Conservation (phyloP, 1,140 invertebrate species). For the Sminthurinus signatus region DNA sequence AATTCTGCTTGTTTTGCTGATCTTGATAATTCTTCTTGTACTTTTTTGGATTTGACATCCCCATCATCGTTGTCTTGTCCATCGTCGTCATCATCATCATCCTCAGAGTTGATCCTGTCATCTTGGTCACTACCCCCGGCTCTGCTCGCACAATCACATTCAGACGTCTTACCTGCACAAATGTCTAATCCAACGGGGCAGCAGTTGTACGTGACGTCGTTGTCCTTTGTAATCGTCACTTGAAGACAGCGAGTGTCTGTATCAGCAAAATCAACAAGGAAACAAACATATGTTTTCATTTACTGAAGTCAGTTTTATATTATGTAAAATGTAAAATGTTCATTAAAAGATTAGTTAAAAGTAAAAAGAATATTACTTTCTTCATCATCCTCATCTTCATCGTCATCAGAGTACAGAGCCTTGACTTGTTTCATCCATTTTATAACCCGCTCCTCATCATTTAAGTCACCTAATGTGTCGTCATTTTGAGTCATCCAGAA, state of each 20-base stretch:
- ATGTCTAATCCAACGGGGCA: slow-evolving; percentile 31
- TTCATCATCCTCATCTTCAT: slow-evolving; percentile 17
- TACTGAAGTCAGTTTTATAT: too few relatives aligned
- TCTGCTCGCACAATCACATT: slow-evolving; percentile 9
- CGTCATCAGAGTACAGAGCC: slow-evolving; percentile 12
- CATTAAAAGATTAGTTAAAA: too few relatives aligned
- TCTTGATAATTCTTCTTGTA: slow-evolving; percentile 47
- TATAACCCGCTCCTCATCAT: slow-evolving; percentile 82
- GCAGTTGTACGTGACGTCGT: slow-evolving; percentile 25
- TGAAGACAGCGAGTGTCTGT: slow-evolving; percentile 4
- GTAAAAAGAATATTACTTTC: too few relatives aligned
- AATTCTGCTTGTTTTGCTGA: slow-evolving; percentile 36
- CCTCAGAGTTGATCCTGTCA: slow-evolving; percentile 42
- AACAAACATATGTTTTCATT: too few relatives aligned
- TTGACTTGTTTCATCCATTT: slow-evolving; percentile 55
- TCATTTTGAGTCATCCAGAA: background rate
- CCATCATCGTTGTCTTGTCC: slow-evolving; percentile 48
- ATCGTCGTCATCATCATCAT: slow-evolving; percentile 50
- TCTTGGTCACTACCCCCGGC: slow-evolving; percentile 53
- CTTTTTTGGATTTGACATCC: slow-evolving; percentile 44
- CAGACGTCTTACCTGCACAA: slow-evolving; percentile 32
- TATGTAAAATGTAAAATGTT: too few relatives aligned
- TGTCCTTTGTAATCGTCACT: background rate
- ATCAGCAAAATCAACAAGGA: background rate
- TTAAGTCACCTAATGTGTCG: slow-evolving; percentile 58